Evolutionary conservation across 2,113 vertebrate genomes (phyloP).

Genomic region (Varanus komodoensis): DNA sequence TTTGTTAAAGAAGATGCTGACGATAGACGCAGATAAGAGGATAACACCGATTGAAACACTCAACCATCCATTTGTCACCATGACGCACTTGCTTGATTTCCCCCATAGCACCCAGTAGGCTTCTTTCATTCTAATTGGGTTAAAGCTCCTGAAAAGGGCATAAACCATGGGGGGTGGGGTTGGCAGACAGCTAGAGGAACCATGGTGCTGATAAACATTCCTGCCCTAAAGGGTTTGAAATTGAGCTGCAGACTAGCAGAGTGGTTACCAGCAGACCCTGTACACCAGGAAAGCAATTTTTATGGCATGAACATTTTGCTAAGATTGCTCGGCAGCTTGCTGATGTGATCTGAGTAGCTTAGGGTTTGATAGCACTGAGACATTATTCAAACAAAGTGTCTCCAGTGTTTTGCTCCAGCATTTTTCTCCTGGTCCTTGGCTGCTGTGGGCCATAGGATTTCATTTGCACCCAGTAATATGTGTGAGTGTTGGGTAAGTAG

Average conservation of each 20-base stretch:
- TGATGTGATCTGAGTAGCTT: neutral
- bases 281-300: neutral
- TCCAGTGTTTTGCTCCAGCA: neutral
- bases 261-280: neutral
- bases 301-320: neutral
- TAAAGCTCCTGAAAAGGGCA: neutral
- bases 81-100: slow-evolving; percentile 97
- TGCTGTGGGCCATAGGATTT: neutral
- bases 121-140: neutral
- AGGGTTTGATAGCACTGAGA: neutral
- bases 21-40: slow-evolving; percentile 97
- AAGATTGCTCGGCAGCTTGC: neutral
- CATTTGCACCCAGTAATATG: neutral
- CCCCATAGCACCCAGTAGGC: slow-evolving; percentile 96
- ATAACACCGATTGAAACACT: slow-evolving; percentile 98
- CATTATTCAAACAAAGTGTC: neutral
- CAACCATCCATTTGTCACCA: slow-evolving; percentile 97
- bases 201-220: neutral
- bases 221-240: neutral
- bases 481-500: neutral
- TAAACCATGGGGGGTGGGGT: neutral
- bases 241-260: neutral
- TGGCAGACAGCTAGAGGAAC: neutral
- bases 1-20: slow-evolving; percentile 98
- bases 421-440: neutral